These are phyloP conservation scores for Oligia strigilis DNA, from an alignment of 2,888 invertebrate species.

Conservation along the genomic window DNA sequence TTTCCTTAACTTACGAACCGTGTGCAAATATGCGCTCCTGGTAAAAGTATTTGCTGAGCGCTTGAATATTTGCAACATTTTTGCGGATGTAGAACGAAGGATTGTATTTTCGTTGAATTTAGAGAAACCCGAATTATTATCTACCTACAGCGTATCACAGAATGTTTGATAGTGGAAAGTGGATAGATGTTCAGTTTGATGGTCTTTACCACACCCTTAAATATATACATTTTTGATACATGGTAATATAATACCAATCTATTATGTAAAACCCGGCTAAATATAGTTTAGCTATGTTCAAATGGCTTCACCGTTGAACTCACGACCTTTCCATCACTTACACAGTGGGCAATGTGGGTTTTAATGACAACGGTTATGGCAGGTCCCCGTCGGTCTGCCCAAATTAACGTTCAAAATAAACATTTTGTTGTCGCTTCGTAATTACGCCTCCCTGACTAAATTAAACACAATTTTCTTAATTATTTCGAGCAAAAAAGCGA, in stretches of 20 bases:
- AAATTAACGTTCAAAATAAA: conserved; percentile 41
- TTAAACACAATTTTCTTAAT: conserved; percentile 54
- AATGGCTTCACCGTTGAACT: conserved; percentile 15
- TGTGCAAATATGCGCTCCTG: conserved; percentile 56
- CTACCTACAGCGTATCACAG: neutral
- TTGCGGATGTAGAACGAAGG: conserved; percentile 10
- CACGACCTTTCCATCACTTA: conserved; percentile 25
- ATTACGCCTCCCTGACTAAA: conserved; percentile 45
- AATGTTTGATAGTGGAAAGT: neutral
- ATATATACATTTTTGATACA: neutral
- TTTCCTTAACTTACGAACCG: conserved; percentile 47
- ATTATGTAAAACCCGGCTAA: neutral
- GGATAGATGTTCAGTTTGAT: neutral
- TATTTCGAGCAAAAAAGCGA: conserved; percentile 54
- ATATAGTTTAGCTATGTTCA: conserved; percentile 7
- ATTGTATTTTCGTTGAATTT: neutral
- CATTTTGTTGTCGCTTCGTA: conserved; percentile 44
- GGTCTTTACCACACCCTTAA: neutral
- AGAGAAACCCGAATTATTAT: neutral
- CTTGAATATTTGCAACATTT: conserved; percentile 44
- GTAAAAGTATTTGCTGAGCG: conserved; percentile 54
- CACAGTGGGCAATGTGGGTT: conserved; percentile 12
- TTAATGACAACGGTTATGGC: conserved; percentile 45
- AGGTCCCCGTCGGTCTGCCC: conserved; percentile 17
- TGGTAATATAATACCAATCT: neutral